Base-by-base conservation (phyloP, 2,113 vertebrate genomes). In the Plecotus auritus region DNA sequence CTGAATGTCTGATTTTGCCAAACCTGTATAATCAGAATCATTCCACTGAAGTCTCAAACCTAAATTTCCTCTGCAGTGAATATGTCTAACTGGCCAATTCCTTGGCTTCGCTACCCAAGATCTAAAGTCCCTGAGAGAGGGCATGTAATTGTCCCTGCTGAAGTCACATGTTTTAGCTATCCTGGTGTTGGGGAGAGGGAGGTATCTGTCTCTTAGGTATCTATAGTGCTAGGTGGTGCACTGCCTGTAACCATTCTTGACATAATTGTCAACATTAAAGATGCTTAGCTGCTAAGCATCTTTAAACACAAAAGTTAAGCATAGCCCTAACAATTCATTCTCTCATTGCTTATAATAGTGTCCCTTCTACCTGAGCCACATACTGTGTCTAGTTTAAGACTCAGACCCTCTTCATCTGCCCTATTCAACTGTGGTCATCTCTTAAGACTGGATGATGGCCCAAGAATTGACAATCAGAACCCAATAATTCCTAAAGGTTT, bases 131-230 rank as follows among this genome's bases (percentile, higher is more conserved):
- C n/a, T 64, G 26, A n/a, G 12, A 90, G 12, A 70, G n/a, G 30
- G 1, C 1, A 28, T 72, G 18, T 30, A 4, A 70, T 28, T 51
- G 17, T 70, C 5, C 76, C 14, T 73, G n/a, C 18, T 5, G 0
- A 70, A 69, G 66, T 82, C 51, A 26, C 22, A 78, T 80, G 7
- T 16, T 69, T 18, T 78, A 30, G 35, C 12, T 54, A 23, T 64
- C 28, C 49, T 2, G 7, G 1, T 49, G 0, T 56, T 40, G 28
- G 7, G 35, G 23, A 12, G 2, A 42, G 40, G n/a, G 1, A 28
- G 64, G 7, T 67, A 45, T 17, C n/a, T 87, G 26, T 45, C 8
- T 42, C 14, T 56, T 67, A 82, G 30, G 13, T 26, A 17, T 86
- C 61, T n/a, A 0, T 20, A 56, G 20, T 74, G 35, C 17, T 47